Percentiles rank a stretch among this genome's conserved stretches.
These are phyloP conservation scores for Dicerorhinus sumatrensis DNA, from an alignment of 2,113 vertebrate species.

Conservation along the genomic window DNA sequence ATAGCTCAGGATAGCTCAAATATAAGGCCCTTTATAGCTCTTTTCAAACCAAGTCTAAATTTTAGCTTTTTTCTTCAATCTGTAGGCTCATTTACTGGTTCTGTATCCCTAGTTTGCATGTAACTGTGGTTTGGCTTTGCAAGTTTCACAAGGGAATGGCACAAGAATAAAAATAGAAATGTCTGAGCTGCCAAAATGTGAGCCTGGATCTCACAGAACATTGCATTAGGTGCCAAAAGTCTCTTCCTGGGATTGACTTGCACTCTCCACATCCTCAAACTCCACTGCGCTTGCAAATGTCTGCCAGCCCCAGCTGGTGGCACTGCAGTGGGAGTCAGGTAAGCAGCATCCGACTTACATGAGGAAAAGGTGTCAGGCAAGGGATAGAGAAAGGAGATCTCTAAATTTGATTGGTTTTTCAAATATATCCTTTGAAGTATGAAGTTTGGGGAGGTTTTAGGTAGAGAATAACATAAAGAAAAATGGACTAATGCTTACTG, in stretches of 20 bases:
- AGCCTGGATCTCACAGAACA: constrained; percentile 14
- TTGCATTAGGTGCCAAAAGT: background rate
- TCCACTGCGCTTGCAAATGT: background rate
- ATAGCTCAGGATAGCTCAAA: background rate
- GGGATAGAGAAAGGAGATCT: background rate
- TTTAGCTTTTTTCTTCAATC: background rate
- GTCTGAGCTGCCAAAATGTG: constrained; percentile 1
- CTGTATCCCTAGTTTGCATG: background rate
- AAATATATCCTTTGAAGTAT: background rate
- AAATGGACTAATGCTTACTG: background rate
- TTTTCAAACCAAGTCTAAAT: background rate
- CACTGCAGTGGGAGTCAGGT: background rate
- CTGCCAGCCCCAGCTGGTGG: accelerated
- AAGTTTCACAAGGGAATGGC: background rate
- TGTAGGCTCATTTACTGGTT: background rate
- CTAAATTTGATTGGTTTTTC: background rate
- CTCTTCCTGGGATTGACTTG: background rate
- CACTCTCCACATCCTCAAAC: background rate
- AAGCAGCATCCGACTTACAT: background rate
- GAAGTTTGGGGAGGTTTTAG: background rate
- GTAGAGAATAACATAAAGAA: background rate
- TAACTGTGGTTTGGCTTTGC: background rate
- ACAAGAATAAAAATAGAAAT: constrained; percentile 55
- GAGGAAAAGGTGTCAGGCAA: background rate
- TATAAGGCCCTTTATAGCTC: background rate